Base-by-base conservation (phyloP, 2,113 vertebrate genomes). In the Clarias batrachus region DNA sequence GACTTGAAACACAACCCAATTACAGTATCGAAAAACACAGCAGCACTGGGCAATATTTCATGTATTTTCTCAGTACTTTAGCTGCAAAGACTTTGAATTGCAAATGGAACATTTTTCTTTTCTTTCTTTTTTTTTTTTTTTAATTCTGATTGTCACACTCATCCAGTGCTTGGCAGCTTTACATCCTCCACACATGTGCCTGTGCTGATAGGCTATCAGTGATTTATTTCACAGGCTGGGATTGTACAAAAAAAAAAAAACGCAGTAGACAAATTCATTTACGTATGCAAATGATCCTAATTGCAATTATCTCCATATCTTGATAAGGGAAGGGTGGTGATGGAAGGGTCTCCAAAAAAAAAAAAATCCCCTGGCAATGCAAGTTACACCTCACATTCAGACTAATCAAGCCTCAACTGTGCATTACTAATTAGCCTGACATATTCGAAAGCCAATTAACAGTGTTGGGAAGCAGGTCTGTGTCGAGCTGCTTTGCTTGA, bases 231-330 rank as follows among this genome's bases (percentile, higher is more conserved):
- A 90, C 82, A 79, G 87, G 87, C 85, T 85, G 79, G 65, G 85
- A 92, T 90, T 89, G 86, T 48, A 48, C 85, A 79, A 13, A 80
- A 63, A 41, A 12, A 80, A 63, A 41, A 63, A 84, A 77, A 62
- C 88, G 89, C 87, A 88, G 87, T 83, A 88, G 89, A 93, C 91
- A 92, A 91, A 92, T 91, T 93, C 74, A 93, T 93, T 92, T 93
- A 92, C 86, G 85, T 92, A 93, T 93, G 93, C 92, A 93, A 94
- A 94, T 94, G 30, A 89, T 86, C 89, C 79, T 91, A 93, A 93
- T 92, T 93, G 91, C 90, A 94, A 92, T 93, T 92, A 94, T 94
- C 93, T 92, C 85, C 88, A 83, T 90, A 92, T 94, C 90, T 91
- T 91, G 87, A 91, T 93, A 91, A 93, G 91, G 59, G 89, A 88